phyloP scores from a whole-genome alignment of 2,888 invertebrate genomes.

The Eueremaeus valkanovi region DNA sequence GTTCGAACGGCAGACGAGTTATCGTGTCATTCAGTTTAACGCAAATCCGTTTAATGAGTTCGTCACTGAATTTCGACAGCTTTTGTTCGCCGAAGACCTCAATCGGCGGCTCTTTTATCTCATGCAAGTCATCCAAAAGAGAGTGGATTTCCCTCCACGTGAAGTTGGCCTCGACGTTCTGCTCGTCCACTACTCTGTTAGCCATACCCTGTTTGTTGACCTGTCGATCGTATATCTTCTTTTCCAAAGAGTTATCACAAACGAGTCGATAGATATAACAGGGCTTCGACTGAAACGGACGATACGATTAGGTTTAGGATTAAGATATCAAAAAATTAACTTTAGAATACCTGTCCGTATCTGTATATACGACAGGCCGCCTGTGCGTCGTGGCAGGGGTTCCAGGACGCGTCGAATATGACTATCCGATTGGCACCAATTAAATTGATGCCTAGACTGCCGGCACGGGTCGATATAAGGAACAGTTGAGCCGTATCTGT shows the following conservation, averaged over 20 bases:
- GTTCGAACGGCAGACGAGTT: conserved; percentile 72
- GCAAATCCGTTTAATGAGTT: conserved; percentile 35
- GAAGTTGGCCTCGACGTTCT: conserved; percentile 81
- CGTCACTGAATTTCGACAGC: conserved; percentile 55
- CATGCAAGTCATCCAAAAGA: conserved; percentile 82
- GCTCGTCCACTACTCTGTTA: conserved; percentile 95
- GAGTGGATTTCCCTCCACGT: conserved; percentile 55
- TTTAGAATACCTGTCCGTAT: conserved; percentile 69
- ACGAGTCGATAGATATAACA: conserved; percentile 95
- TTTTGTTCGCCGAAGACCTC: conserved; percentile 64
- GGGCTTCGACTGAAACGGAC: conserved; percentile 68
- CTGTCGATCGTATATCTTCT: conserved; percentile 96
- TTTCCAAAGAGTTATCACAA: conserved; percentile 93
- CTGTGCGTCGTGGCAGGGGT: conserved; percentile 97
- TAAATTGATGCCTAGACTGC: conserved; percentile 93
- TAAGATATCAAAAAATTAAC: too few relatives aligned
- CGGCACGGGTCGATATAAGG: conserved; percentile 92
- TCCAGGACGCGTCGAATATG: conserved; percentile 98
- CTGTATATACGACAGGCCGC: conserved; percentile 96
- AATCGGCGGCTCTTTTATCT: conserved; percentile 65
- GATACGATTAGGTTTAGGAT: too few relatives aligned
- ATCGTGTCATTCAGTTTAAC: conserved; percentile 15
- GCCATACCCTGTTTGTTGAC: conserved; percentile 79
- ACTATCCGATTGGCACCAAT: conserved; percentile 96
- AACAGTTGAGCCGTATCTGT: conserved; percentile 83